Evolutionary conservation across 2,888 invertebrate species (phyloP), one percentile per base, ranked within the genome.

Genomic region (Synanthedon vespiformis): DNA sequence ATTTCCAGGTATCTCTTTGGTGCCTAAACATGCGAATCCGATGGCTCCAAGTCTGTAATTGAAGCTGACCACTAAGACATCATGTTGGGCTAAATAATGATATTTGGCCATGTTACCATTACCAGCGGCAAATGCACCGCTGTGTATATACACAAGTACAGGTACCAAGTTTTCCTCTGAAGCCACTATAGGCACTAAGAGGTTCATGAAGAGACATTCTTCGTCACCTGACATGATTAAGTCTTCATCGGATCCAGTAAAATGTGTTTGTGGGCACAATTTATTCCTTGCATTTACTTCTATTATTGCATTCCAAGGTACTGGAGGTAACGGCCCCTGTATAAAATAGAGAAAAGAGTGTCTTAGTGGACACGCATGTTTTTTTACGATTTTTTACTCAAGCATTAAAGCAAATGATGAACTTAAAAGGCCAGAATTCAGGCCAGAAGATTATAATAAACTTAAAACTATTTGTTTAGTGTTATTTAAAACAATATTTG

Each of bases 31-130:
- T 18, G 92, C 89, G 72, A 93, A 93, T 13, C 92, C 94, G 60
- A 92, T 88, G 6, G 93, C 90, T 58, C 93, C 93, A 51, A 91
- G 80, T 61, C 94, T 88, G 65, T 93, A 94, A 65, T 92, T 92
- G 40, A 92, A 88, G 22, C 90, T 90, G 1, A 93, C 89, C 1
- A 92, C 90, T 11, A 94, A 78, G 8, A 93, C 70, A 13, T 92
- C 92, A 70, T 91, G 91, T 50, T 90, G 88, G 0, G 92, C 91
- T 51, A 94, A 70, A 67, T 92, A 92, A 60, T 91, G 80, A 3
- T 89, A 77, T 56, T 63, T 79, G 0, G 73, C 84, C 81, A 85
- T 85, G 49, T 73, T 78, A 0, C 76, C 74, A 60, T 71, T 78
- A 0, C 87, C 87, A 0, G 78, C 81, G 3, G 79, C 67, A 56